Percentiles rank a stretch among this genome's conserved stretches.
These are phyloP conservation scores for Adelges cooleyi DNA, from an alignment of 1,140 invertebrate genomes.

Conservation along the genomic window DNA sequence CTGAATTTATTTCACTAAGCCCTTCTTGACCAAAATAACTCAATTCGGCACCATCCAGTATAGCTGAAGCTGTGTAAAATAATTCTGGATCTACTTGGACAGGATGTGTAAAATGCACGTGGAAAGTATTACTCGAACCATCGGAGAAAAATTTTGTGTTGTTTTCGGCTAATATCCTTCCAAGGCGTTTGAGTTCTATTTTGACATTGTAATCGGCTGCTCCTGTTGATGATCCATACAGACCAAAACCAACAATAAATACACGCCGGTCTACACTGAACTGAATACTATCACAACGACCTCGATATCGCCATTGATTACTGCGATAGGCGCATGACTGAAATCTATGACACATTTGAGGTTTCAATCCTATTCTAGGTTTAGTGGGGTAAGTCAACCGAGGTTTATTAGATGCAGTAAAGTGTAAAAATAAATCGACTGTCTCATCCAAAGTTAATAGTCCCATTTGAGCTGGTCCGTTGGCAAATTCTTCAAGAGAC, in stretches of 20 bases:
- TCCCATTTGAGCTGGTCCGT: conserved; percentile 76
- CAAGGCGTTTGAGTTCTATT: conserved; percentile 76
- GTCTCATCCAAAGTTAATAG: conserved; percentile 80
- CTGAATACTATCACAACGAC: conserved; percentile 82
- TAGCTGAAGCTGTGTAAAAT: conserved; percentile 80
- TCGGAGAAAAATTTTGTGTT: conserved; percentile 87
- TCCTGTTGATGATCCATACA: conserved; percentile 84
- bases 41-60: conserved; percentile 78
- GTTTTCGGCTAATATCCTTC: conserved; percentile 73
- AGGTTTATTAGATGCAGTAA: conserved; percentile 73
- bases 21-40: conserved; percentile 94
- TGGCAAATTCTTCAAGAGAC: conserved; percentile 81
- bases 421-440: conserved; percentile 83
- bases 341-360: conserved; percentile 86
- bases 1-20: conserved; percentile 77
- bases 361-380: conserved; percentile 69
- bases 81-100: conserved; percentile 83
- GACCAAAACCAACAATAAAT: conserved; percentile 82
- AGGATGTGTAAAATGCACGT: conserved; percentile 84
- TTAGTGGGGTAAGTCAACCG: conserved; percentile 66
- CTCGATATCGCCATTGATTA: conserved; percentile 89
- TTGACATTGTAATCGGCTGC: conserved; percentile 82
- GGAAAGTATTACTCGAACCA: conserved; percentile 85
- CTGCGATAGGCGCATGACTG: conserved; percentile 91
- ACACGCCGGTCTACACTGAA: conserved; percentile 85